Conservation (phyloP, 2,888 invertebrate genomes). For the Ochropacha duplaris region DNA sequence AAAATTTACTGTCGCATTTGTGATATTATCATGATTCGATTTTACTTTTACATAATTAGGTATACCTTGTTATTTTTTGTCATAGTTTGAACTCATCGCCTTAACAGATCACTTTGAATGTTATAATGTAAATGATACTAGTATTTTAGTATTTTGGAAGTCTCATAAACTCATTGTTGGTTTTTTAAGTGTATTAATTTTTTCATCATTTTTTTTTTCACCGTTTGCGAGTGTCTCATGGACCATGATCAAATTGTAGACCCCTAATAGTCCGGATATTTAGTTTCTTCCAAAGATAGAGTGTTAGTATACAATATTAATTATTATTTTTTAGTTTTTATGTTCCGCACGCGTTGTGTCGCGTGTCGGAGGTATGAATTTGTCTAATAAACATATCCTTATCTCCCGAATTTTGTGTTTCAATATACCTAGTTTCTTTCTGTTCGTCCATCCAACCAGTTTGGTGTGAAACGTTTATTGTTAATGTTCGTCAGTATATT, state of each 20-base stretch:
- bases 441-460: not conserved
- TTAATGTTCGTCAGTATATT: not conserved
- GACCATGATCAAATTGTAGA: conserved; percentile 42
- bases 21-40: not conserved
- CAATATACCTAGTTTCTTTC: conserved; percentile 14
- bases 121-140: conserved; percentile 29
- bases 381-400: conserved; percentile 82
- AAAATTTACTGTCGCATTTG: not conserved
- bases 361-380: conserved; percentile 67
- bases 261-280: conserved; percentile 58
- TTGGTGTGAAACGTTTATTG: not conserved
- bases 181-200: conserved; percentile 30
- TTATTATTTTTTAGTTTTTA: conserved; percentile 52
- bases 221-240: conserved; percentile 22
- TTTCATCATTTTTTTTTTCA: conserved; percentile 11
- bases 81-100: conserved; percentile 16
- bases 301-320: conserved; percentile 67
- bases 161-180: conserved; percentile 21
- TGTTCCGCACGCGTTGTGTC: conserved; percentile 47
- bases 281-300: conserved; percentile 80
- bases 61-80: not conserved
- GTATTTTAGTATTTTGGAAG: conserved; percentile 50
- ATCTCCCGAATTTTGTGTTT: conserved; percentile 63
- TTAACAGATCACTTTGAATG: conserved; percentile 27
- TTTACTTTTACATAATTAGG: not conserved